Base-by-base conservation (phyloP, 2,888 invertebrate genomes). In the Chrysolina americana region DNA sequence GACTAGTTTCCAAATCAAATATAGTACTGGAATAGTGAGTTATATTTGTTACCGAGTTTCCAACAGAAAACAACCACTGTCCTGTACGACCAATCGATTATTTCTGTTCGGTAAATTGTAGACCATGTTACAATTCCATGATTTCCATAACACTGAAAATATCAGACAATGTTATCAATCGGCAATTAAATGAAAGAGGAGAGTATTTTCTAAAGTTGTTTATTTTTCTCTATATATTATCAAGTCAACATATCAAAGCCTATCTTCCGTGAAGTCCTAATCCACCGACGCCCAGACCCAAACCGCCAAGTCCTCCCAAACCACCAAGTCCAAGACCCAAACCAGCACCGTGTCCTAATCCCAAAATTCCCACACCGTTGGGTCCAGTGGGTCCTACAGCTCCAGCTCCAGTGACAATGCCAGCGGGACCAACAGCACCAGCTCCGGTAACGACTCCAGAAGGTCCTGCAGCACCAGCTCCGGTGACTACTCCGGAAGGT, bases 401-500 rank as follows among this genome's bases (percentile, higher is more conserved):
- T 6, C 78, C 78, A 53, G 69, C 71, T 66, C 78, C 78, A 68
- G 64, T 75, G 41, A 76, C 77, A 17, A 75, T 65, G 64, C 79
- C 78, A 63, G 76, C 64, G 0, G 78, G 78, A 56, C 78, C 78
- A 21, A 41, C 70, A 17, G 78, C 78, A 47, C 78, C 78, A 17
- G 74, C 74, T 69, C 78, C 78, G 41, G 73, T 78, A 23, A 76
- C 44, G 17, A 78, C 78, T 13, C 78, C 79, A 6, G 77, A 75
- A 68, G 36, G 36, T 6, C 36, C 36, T 4, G 36, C 36, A 8
- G 36, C 36, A 36, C 36, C 36, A 8, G 36, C 36, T 36, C 78
- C 79, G 21, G 79, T 79, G 13, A 77, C 77, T 13, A 79, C 62
- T 66, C 79, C 79, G n/a, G 79, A 77, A 9, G 79, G 76, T 41